Base-by-base conservation (phyloP, 2,113 vertebrate genomes). In the Notothenia coriiceps region DNA sequence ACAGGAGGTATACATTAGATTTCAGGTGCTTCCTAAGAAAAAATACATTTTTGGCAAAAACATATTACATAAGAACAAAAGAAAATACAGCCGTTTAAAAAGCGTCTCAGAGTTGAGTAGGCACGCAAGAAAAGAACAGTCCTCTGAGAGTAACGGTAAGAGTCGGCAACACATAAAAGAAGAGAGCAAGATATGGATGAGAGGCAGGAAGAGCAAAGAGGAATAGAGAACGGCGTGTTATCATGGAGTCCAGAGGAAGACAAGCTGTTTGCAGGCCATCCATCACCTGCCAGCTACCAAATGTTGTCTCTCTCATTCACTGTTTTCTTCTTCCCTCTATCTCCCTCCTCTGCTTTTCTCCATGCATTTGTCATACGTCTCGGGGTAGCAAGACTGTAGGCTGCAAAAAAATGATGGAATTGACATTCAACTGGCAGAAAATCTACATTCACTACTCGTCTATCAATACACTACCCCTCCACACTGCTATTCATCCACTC, bases 181-280 rank as follows among this genome's bases (percentile, higher is more conserved):
- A 78, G 70, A 82, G 70, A 65, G 40, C 25, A 64, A 62, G 61
- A 85, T 46, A 83, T 77, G 62, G 77, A 86, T 60, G 78, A 81
- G 44, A 71, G 69, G 20, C 62, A 64, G 59, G 44, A 80, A 60
- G 55, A 79, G 80, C 46, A 51, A 61, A 59, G 61, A 40, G 29
- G 44, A 77, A 76, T 25, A 62, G 78, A 76, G 73, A 73, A 70
- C 22, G 67, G 54, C 63, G 63, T 56, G 90, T 92, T 92, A 91
- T 91, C 88, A 84, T 50, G 40, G 62, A 83, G 84, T 86, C 90
- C 90, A 90, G 79, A 81, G 81, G 77, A 87, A 80, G 83, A 83
- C 56, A 33, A 85, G 74, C 75, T 86, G 79, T 90, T 91, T 84
- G 75, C 79, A 77, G 59, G 73, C 49, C 89, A 91, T 92, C 89